Conservation (phyloP, 2,113 vertebrate species). For the Potamarius usumacintae region DNA sequence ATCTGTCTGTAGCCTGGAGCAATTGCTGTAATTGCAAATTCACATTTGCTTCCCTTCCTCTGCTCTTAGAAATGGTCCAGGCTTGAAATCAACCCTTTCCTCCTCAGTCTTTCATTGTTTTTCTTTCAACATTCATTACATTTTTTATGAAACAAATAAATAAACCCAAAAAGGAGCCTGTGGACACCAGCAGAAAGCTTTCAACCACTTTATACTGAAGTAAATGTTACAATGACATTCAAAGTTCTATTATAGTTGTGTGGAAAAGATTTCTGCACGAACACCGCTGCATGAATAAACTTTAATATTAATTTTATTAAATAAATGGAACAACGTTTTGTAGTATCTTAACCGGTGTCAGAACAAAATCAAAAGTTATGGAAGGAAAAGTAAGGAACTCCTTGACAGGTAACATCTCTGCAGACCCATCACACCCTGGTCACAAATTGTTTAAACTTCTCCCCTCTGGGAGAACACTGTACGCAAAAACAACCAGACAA, state of each 20-base stretch:
- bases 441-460: too few species aligned
- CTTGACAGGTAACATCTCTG: too few species aligned
- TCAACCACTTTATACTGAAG: conserved; percentile 8
- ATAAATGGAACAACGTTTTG: not conserved
- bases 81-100: conserved; percentile 30
- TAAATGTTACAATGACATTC: conserved; percentile 32
- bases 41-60: conserved; percentile 32
- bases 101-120: conserved; percentile 1
- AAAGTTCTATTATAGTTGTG: conserved; percentile 9
- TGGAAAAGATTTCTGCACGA: not conserved
- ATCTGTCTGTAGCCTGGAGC: conserved; percentile 45
- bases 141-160: conserved; percentile 50
- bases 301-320: not conserved
- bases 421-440: too few species aligned
- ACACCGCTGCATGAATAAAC: not conserved
- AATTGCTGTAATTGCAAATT: conserved; percentile 9
- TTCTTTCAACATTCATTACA: conserved; percentile 25
- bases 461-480: too few species aligned
- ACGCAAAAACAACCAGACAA: too few species aligned
- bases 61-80: conserved; percentile 8
- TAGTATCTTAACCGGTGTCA: not conserved
- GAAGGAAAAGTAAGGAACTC: not conserved
- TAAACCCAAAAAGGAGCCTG: conserved; percentile 8
- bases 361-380: not conserved
- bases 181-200: conserved; percentile 18